Base-by-base conservation (phyloP, 1,140 invertebrate species). In the Apocrypta bakeri region DNA sequence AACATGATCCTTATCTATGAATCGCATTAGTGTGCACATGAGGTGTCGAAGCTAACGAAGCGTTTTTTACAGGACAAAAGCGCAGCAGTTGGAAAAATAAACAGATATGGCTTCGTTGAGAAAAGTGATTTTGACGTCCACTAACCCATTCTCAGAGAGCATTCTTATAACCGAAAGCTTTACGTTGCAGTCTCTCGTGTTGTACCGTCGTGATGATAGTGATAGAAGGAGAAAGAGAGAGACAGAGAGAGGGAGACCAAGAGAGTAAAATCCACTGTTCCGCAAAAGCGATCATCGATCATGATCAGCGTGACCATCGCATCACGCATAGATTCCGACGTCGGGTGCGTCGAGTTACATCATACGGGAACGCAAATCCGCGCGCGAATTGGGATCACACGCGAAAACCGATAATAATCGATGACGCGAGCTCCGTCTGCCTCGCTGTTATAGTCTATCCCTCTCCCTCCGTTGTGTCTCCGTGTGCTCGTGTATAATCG, bases 281-380 rank as follows among this genome's bases (percentile, higher is more conserved):
- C 69, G 31, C 21, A 37, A 71, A 71, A 27, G 69, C 69, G 69
- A 71, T 71, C 69, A 71, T 71, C 69, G 69, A 71, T 71, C 69
- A 71, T 8, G 29, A 71, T 71, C 31, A 31, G 69, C 69, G 48
- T 56, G 48, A 56, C 48, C 48, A 21, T 56, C 48, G 48, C 48
- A 21, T n/a, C 48, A 56, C 48, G n/a, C 48, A 7, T 56, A 56
- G 14, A 17, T 17, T 56, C 1, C 2, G 48, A 2, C 2, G 21
- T 6, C n/a, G 48, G 48, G 48, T 56, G 48, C 48, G 48, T 56
- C 48, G 48, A 56, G 42, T 48, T 48, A 48, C 42, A 48, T 48
- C 42, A 48, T 48, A 48, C 42, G 42, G 1, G 42, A 48, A 17
- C 42, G 42, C 42, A 48, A 48, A 48, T 48, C 42, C 42, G 42